Percentiles rank a stretch among this genome's conserved stretches.
Evolutionary conservation across 2,797 vertebrate species (phyloP).

Genomic region (Potorous gilbertii): DNA sequence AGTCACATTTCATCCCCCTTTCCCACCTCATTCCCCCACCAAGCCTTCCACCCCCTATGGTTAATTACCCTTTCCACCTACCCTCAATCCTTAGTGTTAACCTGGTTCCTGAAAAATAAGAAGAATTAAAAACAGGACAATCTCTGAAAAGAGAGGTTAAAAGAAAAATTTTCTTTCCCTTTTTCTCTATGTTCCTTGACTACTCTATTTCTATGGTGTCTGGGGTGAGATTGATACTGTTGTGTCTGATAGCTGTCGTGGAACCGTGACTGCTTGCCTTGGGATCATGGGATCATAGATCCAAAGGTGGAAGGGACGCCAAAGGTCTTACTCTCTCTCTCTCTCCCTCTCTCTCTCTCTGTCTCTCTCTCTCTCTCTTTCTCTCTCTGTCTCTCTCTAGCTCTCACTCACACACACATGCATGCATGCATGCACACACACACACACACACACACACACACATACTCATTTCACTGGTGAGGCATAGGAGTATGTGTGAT

Average conservation of each 20-base stretch:
- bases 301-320: neutral
- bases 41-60: slow-evolving; percentile 18
- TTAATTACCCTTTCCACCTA: neutral
- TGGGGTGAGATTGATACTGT: neutral
- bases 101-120: slow-evolving; percentile 26
- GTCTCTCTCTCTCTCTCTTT: too few species aligned
- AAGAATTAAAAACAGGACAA: neutral
- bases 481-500: neutral
- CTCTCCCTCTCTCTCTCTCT: too few species aligned
- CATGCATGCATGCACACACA: too few species aligned
- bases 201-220: neutral
- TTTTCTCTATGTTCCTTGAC: neutral
- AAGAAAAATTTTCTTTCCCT: neutral
- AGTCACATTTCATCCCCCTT: neutral
- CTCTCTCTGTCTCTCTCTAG: too few species aligned
- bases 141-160: neutral
- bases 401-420: too few species aligned
- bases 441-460: neutral
- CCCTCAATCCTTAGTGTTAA: neutral
- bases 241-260: neutral
- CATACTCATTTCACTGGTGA: neutral
- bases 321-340: too few species aligned
- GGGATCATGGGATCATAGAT: neutral
- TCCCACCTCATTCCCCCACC: neutral
- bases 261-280: neutral